phyloP scores from a whole-genome alignment of 2,888 invertebrate species.

The Latheticus oryzae region DNA sequence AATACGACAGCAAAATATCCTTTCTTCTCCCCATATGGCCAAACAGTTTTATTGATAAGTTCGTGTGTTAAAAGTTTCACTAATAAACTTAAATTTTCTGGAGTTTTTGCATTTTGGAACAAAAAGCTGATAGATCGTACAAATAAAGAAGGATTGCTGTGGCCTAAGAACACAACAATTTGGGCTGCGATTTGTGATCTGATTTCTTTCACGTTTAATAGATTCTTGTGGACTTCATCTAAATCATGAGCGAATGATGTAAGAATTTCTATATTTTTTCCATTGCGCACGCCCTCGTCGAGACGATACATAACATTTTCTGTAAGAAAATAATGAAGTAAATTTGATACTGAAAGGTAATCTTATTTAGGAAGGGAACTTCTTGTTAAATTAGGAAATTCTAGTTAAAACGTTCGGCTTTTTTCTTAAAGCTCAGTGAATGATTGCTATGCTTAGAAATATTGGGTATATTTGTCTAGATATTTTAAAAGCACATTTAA shows the following conservation, averaged over 20 bases:
- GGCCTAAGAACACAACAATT: slow-evolving; percentile 70
- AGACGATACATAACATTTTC: slow-evolving; percentile 73
- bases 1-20: slow-evolving; percentile 65
- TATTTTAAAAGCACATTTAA: too few relatives aligned
- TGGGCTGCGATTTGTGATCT: slow-evolving; percentile 72
- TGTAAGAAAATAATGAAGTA: slow-evolving; percentile 36
- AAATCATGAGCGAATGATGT: slow-evolving; percentile 70
- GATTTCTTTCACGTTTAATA: slow-evolving; percentile 69
- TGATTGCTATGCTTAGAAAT: too few relatives aligned
- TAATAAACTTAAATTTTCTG: slow-evolving; percentile 72
- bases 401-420: too few relatives aligned
- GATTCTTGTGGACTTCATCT: slow-evolving; percentile 68
- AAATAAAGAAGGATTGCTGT: slow-evolving; percentile 72
- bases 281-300: slow-evolving; percentile 68
- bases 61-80: slow-evolving; percentile 74
- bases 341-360: not conserved
- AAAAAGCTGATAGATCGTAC: slow-evolving; percentile 72
- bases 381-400: too few relatives aligned
- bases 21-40: slow-evolving; percentile 61
- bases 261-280: slow-evolving; percentile 66
- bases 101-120: slow-evolving; percentile 71
- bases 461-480: too few relatives aligned
- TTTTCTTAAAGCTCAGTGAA: too few relatives aligned
- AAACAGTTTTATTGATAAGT: slow-evolving; percentile 60
- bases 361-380: too few relatives aligned